phyloP scores from a whole-genome alignment of 1,140 invertebrate species.

The Linepithema humile region DNA sequence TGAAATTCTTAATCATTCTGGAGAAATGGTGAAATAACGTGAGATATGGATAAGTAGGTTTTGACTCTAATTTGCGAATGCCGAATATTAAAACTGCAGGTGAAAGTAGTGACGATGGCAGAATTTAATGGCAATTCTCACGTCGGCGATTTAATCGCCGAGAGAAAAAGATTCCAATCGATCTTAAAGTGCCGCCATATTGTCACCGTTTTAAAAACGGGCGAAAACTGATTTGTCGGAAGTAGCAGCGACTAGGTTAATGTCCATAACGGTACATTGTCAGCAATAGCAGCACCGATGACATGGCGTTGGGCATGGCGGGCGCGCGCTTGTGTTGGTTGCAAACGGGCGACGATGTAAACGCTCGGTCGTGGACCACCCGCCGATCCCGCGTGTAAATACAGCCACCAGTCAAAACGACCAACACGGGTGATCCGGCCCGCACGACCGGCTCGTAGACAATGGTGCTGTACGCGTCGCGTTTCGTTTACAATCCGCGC shows the following conservation, averaged over 20 bases:
- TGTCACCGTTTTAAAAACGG: neutral
- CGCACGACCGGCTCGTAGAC: slow-evolving; percentile 57
- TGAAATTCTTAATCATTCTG: neutral
- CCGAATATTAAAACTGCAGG: neutral
- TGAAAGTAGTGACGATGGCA: neutral
- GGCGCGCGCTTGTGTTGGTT: neutral
- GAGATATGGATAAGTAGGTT: neutral
- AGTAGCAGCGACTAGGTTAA: neutral
- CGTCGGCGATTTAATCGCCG: too few species aligned
- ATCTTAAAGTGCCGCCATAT: neutral
- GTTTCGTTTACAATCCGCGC: slow-evolving; percentile 59
- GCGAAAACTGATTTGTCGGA: neutral
- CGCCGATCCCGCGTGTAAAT: slow-evolving; percentile 70
- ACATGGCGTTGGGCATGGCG: slow-evolving; percentile 12
- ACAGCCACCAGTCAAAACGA: slow-evolving; percentile 68
- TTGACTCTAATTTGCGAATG: neutral
- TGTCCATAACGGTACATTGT: slow-evolving; percentile 29
- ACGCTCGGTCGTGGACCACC: slow-evolving; percentile 53
- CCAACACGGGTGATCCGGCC: slow-evolving; percentile 54
- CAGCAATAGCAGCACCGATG: slow-evolving; percentile 24
- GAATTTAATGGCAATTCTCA: neutral
- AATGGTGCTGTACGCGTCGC: slow-evolving; percentile 46
- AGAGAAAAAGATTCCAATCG: neutral
- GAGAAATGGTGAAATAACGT: neutral
- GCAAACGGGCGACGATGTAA: slow-evolving; percentile 42